A percentile compares a stretch with the other conserved stretches of the same genome.
phyloP scores from a whole-genome alignment of 2,113 vertebrate species.

The Tor tambroides region DNA sequence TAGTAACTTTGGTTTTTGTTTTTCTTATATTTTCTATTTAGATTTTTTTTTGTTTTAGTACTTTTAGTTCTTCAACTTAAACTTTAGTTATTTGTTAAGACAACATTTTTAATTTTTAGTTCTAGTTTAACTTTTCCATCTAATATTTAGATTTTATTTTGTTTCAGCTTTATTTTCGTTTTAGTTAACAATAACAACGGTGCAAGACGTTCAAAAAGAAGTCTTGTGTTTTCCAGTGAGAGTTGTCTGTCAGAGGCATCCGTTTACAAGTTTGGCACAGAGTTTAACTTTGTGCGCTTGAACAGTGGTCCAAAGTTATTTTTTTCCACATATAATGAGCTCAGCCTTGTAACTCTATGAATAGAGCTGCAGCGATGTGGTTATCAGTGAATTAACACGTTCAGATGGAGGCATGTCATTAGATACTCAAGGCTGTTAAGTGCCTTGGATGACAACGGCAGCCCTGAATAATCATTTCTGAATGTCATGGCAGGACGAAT shows the following conservation, averaged over 20 bases:
- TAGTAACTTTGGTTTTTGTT: too few relatives aligned
- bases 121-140: too few relatives aligned
- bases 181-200: too few relatives aligned
- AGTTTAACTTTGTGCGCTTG: background rate
- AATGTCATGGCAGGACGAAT: slow-evolving; percentile 57
- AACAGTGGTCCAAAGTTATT: background rate
- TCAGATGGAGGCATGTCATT: slow-evolving; percentile 47
- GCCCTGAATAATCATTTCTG: slow-evolving; percentile 53
- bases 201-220: too few relatives aligned
- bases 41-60: too few relatives aligned
- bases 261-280: background rate
- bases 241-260: background rate
- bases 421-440: slow-evolving; percentile 32
- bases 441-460: slow-evolving; percentile 37
- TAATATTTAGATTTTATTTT: too few relatives aligned
- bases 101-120: too few relatives aligned
- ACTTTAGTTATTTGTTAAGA: too few relatives aligned
- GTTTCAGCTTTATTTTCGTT: too few relatives aligned
- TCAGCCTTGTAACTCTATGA: slow-evolving; percentile 2
- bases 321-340: background rate
- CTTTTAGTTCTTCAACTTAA: too few relatives aligned
- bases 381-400: slow-evolving; percentile 38
- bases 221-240: too few relatives aligned
- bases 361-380: background rate
- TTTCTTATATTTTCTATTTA: too few relatives aligned